Conservation (phyloP, 2,888 invertebrate genomes). For the Aphidius colemani region DNA sequence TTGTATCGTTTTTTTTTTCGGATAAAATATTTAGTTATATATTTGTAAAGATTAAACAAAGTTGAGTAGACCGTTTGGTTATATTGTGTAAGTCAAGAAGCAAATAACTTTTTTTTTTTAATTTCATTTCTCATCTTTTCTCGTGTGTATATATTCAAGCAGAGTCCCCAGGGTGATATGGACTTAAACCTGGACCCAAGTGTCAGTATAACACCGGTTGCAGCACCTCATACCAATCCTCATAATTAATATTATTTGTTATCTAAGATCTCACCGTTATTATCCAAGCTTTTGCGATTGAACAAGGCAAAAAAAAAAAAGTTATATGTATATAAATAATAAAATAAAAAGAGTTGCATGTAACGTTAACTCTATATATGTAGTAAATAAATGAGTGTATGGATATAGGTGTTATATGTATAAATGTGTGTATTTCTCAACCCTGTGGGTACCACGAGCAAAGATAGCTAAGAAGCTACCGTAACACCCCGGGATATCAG, state of each 20-base stretch:
- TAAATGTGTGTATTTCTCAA: constrained; percentile 29
- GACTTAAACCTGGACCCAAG: not conserved
- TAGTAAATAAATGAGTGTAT: too few species aligned
- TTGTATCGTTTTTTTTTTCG: too few species aligned
- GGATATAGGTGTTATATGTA: constrained; percentile 7
- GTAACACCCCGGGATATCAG: constrained; percentile 56
- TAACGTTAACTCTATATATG: too few species aligned
- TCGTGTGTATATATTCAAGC: too few species aligned
- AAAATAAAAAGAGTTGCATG: constrained; percentile 7
- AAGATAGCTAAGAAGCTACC: constrained; percentile 51
- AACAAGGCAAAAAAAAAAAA: constrained; percentile 6
- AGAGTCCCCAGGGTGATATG: too few species aligned
- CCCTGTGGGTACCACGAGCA: constrained; percentile 31
- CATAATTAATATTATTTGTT: constrained; percentile 58
- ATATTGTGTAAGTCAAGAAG: too few species aligned
- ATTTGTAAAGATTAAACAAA: too few species aligned
- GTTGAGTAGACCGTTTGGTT: too few species aligned
- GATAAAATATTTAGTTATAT: too few species aligned
- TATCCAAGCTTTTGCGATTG: constrained; percentile 31
- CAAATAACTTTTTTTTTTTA: too few species aligned
- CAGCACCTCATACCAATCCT: constrained; percentile 49
- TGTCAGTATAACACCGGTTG: constrained; percentile 30
- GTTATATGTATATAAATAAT: not conserved
- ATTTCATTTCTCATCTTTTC: too few species aligned
- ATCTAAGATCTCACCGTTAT: constrained; percentile 60